Conservation (phyloP, 2,113 vertebrate species). For the Ardeotis arabs region DNA sequence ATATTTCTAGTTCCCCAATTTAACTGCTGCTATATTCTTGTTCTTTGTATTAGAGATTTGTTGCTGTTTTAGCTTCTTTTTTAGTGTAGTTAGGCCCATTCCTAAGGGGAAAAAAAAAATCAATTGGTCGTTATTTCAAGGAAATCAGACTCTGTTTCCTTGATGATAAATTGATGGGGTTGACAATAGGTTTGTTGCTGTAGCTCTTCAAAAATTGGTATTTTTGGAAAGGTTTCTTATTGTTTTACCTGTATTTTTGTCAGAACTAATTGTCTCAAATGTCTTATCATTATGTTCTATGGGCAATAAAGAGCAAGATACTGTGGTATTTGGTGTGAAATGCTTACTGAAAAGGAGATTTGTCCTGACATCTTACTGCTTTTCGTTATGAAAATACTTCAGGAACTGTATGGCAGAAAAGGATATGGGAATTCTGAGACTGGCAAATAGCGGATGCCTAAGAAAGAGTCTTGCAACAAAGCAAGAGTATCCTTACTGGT, state of each 20-base stretch:
- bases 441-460: not conserved
- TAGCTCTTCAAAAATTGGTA: not conserved
- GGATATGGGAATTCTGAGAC: not conserved
- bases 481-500: not conserved
- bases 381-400: not conserved
- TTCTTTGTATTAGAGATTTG: not conserved
- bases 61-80: not conserved
- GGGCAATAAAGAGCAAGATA: not conserved
- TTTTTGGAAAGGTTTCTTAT: not conserved
- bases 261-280: not conserved
- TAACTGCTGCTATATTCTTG: not conserved
- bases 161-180: not conserved
- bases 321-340: not conserved
- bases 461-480: not conserved
- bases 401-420: not conserved
- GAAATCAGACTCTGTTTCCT: not conserved
- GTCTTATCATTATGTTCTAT: not conserved
- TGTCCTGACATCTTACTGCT: not conserved
- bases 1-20: not conserved
- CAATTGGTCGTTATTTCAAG: not conserved
- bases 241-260: not conserved
- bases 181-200: not conserved
- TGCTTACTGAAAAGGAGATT: not conserved
- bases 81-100: not conserved
- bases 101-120: not conserved